A percentile compares a stretch with the other conserved stretches of the same genome.
Conservation (phyloP, 2,888 invertebrate genomes). For the Orthosia incerta region DNA sequence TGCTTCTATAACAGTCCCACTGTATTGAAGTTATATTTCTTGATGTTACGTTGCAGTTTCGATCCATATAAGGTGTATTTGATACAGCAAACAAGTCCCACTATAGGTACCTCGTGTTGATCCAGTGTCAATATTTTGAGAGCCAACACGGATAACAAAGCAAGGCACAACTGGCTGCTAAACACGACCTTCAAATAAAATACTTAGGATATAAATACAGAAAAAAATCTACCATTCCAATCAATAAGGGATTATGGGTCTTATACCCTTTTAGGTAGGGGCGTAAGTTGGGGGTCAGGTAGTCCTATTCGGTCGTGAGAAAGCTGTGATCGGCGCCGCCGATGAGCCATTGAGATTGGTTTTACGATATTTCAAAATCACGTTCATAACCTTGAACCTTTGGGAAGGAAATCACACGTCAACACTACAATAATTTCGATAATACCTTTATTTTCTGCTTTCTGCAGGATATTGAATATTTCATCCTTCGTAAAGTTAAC, state of each 20-base stretch:
- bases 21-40: not conserved
- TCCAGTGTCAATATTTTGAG: slow-evolving; percentile 82
- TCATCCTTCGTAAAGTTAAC: not conserved
- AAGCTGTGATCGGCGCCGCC: slow-evolving; percentile 80
- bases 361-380: slow-evolving; percentile 89
- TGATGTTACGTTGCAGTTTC: slow-evolving; percentile 14
- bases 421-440: slow-evolving; percentile 71
- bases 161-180: slow-evolving; percentile 85
- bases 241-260: slow-evolving; percentile 67
- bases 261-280: slow-evolving; percentile 65
- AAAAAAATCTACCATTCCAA: slow-evolving; percentile 66
- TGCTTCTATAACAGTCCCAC: not conserved
- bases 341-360: slow-evolving; percentile 85
- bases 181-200: slow-evolving; percentile 85
- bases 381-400: slow-evolving; percentile 87
- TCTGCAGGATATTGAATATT: slow-evolving; percentile 34
- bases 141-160: slow-evolving; percentile 88
- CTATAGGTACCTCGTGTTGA: slow-evolving; percentile 65
- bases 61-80: slow-evolving; percentile 28
- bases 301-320: slow-evolving; percentile 81
- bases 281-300: slow-evolving; percentile 53
- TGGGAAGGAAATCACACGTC: slow-evolving; percentile 85
- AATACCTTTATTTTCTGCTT: slow-evolving; percentile 49
- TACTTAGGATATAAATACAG: slow-evolving; percentile 76
- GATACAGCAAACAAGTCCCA: slow-evolving; percentile 71